These are phyloP conservation scores for Hyles vespertilio DNA, from an alignment of 1,140 invertebrate species.

Conservation along the genomic window DNA sequence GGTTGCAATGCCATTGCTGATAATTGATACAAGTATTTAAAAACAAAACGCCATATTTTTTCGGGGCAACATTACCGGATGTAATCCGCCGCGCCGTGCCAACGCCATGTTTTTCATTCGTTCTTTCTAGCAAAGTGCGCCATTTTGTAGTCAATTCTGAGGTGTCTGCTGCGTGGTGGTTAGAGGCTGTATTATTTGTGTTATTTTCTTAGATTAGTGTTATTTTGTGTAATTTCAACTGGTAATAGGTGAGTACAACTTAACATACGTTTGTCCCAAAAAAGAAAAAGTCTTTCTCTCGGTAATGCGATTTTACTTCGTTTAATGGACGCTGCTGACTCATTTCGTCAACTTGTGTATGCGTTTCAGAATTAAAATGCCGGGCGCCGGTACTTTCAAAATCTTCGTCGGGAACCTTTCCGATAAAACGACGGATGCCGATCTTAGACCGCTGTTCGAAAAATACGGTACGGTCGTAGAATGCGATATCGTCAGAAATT, in stretches of 20 bases:
- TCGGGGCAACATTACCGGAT: too few relatives aligned
- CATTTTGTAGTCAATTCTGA: slow-evolving; percentile 41
- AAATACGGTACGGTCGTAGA: slow-evolving; percentile 97
- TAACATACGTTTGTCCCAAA: not conserved
- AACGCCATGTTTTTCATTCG: too few relatives aligned
- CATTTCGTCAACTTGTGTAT: slow-evolving; percentile 72
- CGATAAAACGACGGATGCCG: slow-evolving; percentile 89
- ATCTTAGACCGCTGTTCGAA: slow-evolving; percentile 93
- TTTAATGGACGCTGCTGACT: slow-evolving; percentile 66
- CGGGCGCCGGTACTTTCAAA: slow-evolving; percentile 94
- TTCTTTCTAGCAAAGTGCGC: slow-evolving; percentile 3
- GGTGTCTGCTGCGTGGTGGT: slow-evolving; percentile 20
- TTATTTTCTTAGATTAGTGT: slow-evolving; percentile 24
- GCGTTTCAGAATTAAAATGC: slow-evolving; percentile 81
- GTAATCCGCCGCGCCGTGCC: too few relatives aligned
- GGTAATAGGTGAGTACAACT: slow-evolving; percentile 40
- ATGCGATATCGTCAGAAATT: slow-evolving; percentile 97
- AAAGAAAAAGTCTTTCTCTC: slow-evolving; percentile 15
- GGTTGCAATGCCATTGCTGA: too few relatives aligned
- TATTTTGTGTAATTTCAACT: slow-evolving; percentile 9
- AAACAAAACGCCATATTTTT: too few relatives aligned
- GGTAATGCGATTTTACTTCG: slow-evolving; percentile 36
- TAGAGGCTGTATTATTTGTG: slow-evolving; percentile 16
- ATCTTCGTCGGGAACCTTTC: slow-evolving; percentile 96
- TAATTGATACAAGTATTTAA: too few relatives aligned